Conservation (phyloP, 2,888 invertebrate genomes). For the Cistogaster globosa region DNA sequence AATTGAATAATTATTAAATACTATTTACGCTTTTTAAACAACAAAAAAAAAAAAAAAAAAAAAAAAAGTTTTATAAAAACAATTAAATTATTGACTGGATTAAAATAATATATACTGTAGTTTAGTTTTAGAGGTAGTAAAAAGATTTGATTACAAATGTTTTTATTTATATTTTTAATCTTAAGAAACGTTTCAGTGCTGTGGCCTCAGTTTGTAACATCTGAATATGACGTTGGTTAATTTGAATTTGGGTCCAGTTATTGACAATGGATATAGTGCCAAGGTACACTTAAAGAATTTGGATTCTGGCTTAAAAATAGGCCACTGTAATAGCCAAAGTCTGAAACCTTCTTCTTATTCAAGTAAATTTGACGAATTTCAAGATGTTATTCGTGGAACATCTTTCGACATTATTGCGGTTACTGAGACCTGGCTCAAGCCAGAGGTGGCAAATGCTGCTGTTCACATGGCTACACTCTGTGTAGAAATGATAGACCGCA, state of each 20-base stretch:
- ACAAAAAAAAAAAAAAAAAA: neutral
- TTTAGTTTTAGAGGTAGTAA: too few species aligned
- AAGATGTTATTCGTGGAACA: neutral
- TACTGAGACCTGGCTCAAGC: neutral
- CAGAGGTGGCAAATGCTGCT: neutral
- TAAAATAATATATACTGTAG: too few species aligned
- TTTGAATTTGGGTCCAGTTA: slow-evolving; percentile 4
- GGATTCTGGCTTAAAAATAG: neutral
- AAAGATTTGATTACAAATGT: too few species aligned
- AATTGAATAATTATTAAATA: too few species aligned
- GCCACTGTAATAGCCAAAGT: slow-evolving; percentile 12
- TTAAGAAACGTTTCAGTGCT: neutral
- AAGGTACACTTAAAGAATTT: neutral
- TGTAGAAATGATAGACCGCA: neutral
- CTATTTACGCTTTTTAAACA: neutral
- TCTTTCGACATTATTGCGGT: neutral
- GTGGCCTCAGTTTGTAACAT: neutral
- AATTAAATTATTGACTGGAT: too few species aligned
- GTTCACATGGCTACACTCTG: neutral
- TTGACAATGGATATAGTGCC: neutral
- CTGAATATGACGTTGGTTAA: neutral
- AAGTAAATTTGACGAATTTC: neutral
- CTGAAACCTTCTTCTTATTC: slow-evolving; percentile 1
- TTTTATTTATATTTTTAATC: neutral
- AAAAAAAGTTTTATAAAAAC: neutral